Evolutionary conservation across 2,888 invertebrate genomes (phyloP).

Genomic region (Lacanobia wlatinum): DNA sequence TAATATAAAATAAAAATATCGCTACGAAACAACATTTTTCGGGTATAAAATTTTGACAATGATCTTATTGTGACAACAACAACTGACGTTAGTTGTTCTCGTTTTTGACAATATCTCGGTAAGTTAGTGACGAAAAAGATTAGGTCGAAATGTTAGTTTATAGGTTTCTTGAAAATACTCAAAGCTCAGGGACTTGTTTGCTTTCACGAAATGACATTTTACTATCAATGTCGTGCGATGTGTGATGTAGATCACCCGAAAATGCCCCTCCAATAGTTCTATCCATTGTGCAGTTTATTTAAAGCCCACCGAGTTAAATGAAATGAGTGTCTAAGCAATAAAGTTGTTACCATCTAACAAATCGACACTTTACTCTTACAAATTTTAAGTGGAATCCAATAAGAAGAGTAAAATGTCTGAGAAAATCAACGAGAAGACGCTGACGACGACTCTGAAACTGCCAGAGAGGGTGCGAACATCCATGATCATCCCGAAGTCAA

Average conservation of each 20-base stretch:
- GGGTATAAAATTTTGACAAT: slow-evolving; percentile 64
- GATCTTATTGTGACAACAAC: slow-evolving; percentile 46
- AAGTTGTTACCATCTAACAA: slow-evolving; percentile 19
- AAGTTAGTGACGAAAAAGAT: slow-evolving; percentile 16
- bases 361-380: slow-evolving; percentile 19
- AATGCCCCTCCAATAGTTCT: slow-evolving; percentile 15
- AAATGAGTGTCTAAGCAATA: slow-evolving; percentile 29
- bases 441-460: slow-evolving; percentile 49
- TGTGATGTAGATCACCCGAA: background rate
- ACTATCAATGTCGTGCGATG: background rate
- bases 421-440: slow-evolving; percentile 12
- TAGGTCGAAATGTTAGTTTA: background rate
- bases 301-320: background rate
- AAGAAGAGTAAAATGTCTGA: slow-evolving; percentile 25
- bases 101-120: slow-evolving; percentile 26
- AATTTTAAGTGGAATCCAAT: slow-evolving; percentile 32
- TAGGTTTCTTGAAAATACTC: slow-evolving; percentile 10
- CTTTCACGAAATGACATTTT: slow-evolving; percentile 18
- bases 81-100: slow-evolving; percentile 38
- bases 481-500: slow-evolving; percentile 85
- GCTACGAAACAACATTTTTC: slow-evolving; percentile 57
- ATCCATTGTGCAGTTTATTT: background rate
- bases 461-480: slow-evolving; percentile 75
- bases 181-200: background rate
- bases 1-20: slow-evolving; percentile 59